Percentiles rank a stretch among this genome's conserved stretches.
phyloP scores from a whole-genome alignment of 2,797 vertebrate species.

The Buphagus erythrorhynchus region DNA sequence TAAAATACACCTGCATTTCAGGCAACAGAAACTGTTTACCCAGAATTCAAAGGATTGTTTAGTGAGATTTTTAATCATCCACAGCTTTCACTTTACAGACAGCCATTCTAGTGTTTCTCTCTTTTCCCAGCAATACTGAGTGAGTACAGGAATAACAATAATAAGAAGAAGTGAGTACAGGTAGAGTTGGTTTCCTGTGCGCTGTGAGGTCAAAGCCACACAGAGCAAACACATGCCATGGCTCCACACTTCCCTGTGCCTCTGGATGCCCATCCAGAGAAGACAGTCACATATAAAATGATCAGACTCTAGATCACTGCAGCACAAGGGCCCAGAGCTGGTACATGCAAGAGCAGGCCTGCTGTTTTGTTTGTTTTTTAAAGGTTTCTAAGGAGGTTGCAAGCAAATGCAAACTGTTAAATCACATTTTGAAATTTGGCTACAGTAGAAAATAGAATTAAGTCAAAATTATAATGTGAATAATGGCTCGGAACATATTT shows the following conservation, averaged over 20 bases:
- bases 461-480: not conserved
- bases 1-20: not conserved
- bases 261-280: not conserved
- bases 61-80: not conserved
- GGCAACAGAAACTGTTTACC: not conserved
- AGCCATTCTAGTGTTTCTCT: not conserved
- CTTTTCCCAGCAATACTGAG: not conserved
- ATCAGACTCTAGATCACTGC: not conserved
- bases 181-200: not conserved
- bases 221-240: accelerated
- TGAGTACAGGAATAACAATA: not conserved
- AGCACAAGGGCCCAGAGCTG: not conserved
- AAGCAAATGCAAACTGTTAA: not conserved
- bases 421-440: not conserved
- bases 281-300: not conserved
- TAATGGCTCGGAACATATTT: not conserved
- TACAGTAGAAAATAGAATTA: not conserved
- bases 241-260: not conserved
- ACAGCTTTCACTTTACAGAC: not conserved
- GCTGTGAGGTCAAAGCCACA: not conserved
- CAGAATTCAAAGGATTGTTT: not conserved
- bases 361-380: accelerated
- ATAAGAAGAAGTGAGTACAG: not conserved
- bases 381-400: not conserved
- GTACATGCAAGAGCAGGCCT: not conserved